These are phyloP conservation scores for Rhinoderma darwinii DNA, from an alignment of 2,113 vertebrate genomes.

Conservation along the genomic window DNA sequence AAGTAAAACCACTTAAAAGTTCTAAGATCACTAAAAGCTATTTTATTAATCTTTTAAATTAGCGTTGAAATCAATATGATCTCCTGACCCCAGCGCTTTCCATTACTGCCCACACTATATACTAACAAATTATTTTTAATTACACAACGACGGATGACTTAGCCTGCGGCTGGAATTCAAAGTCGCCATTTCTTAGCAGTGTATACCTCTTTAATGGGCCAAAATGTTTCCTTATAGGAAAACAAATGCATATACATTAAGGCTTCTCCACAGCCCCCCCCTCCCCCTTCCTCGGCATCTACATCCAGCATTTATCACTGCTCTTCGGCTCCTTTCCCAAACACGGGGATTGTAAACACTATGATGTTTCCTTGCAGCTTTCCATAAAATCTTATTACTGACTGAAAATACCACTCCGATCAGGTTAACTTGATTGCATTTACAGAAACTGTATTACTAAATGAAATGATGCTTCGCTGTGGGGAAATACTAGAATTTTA, in stretches of 20 bases:
- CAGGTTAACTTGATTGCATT: slow-evolving; percentile 24
- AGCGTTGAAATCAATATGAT: slow-evolving; percentile 15
- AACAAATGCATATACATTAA: slow-evolving; percentile 39
- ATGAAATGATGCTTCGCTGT: neutral
- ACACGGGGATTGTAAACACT: neutral
- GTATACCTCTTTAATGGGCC: neutral
- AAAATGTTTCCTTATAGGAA: neutral
- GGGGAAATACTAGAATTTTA: slow-evolving; percentile 16
- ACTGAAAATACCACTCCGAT: slow-evolving; percentile 29
- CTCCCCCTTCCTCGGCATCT: neutral
- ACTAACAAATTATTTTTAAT: slow-evolving; percentile 52
- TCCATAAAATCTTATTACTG: slow-evolving; percentile 44
- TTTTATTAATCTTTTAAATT: slow-evolving; percentile 58
- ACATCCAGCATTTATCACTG: neutral
- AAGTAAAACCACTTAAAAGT: slow-evolving; percentile 25
- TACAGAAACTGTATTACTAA: slow-evolving; percentile 34
- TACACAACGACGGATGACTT: slow-evolving; percentile 33
- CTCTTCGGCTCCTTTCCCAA: slow-evolving; percentile 9
- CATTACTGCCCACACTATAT: slow-evolving; percentile 28
- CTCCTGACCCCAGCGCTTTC: slow-evolving; percentile 32
- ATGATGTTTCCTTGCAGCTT: slow-evolving; percentile 15
- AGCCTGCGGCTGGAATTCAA: slow-evolving; percentile 17
- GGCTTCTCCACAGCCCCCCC: neutral
- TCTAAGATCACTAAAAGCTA: slow-evolving; percentile 55
- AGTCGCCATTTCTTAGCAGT: slow-evolving; percentile 19